phyloP scores from a whole-genome alignment of 1,140 invertebrate species.

The Anadara kagoshimensis region DNA sequence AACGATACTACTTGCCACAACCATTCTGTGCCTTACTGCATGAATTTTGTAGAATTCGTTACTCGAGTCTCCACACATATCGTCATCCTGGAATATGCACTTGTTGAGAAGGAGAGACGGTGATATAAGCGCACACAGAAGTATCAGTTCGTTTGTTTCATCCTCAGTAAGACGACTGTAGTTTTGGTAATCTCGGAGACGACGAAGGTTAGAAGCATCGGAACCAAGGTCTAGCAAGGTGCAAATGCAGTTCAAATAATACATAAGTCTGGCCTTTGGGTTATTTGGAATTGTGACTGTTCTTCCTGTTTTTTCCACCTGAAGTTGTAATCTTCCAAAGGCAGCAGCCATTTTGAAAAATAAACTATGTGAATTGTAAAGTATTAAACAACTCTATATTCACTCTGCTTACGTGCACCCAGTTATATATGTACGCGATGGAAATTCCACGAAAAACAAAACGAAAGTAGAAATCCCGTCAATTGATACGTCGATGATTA shows the following conservation, averaged over 20 bases:
- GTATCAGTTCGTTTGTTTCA: slow-evolving; percentile 26
- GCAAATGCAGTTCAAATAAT: slow-evolving; percentile 43
- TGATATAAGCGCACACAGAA: slow-evolving; percentile 27
- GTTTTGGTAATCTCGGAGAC: slow-evolving; percentile 34
- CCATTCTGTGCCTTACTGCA: slow-evolving; percentile 27
- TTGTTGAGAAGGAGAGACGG: slow-evolving; percentile 37
- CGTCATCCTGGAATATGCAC: slow-evolving; percentile 47
- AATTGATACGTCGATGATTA: too few species aligned
- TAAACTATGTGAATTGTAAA: too few species aligned
- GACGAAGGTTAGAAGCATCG: slow-evolving; percentile 15
- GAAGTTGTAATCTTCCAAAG: background rate
- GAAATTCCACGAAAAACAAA: too few species aligned
- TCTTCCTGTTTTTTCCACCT: slow-evolving; percentile 21
- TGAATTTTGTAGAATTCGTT: slow-evolving; percentile 48
- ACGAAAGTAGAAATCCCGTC: too few species aligned
- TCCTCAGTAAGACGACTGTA: slow-evolving; percentile 16
- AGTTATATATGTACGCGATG: too few species aligned
- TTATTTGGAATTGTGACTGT: slow-evolving; percentile 32
- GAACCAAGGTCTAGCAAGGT: slow-evolving; percentile 22
- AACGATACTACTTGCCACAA: slow-evolving; percentile 30
- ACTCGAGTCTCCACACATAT: slow-evolving; percentile 37
- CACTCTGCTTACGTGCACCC: too few species aligned
- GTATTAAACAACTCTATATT: too few species aligned
- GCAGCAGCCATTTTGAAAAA: slow-evolving; percentile 19
- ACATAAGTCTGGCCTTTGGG: slow-evolving; percentile 43